Percentiles rank a stretch among this genome's conserved stretches.
Evolutionary conservation across 1,140 invertebrate genomes (phyloP).

Genomic region (Aphidius gifuensis): DNA sequence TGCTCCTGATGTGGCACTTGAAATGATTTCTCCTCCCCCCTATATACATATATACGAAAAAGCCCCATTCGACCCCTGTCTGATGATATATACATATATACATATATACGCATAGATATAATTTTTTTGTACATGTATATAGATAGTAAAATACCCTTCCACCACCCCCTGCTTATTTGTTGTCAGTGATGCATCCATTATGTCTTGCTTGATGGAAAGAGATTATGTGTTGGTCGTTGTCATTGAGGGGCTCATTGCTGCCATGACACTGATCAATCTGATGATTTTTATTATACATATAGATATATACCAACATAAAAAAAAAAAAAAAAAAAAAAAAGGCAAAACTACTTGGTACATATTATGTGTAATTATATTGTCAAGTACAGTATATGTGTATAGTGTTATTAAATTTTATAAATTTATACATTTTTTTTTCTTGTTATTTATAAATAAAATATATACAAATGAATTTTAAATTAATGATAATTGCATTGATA

Average conservation of each 20-base stretch:
- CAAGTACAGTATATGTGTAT: no score
- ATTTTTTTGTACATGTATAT: no score
- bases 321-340: neutral
- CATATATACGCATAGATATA: conserved; percentile 7
- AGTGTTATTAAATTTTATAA: no score
- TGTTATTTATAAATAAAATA: no score
- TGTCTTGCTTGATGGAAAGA: conserved; percentile 52
- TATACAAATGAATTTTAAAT: no score
- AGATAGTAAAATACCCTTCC: conserved; percentile 36
- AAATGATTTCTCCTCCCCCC: no score
- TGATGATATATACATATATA: neutral
- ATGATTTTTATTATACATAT: neutral
- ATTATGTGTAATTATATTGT: no score
- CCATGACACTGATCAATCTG: conserved; percentile 48
- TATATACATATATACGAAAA: no score
- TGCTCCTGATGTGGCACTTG: no score
- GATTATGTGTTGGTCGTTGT: conserved; percentile 53
- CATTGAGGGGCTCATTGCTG: conserved; percentile 51
- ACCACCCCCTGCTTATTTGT: conserved; percentile 25
- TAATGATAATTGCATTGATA: no score
- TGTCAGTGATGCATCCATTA: conserved; percentile 52
- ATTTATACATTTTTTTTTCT: no score
- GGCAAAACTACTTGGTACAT: no score
- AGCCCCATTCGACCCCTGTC: neutral
- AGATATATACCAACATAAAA: conserved; percentile 13